These are phyloP conservation scores for Prunella himalayana DNA, from an alignment of 2,113 vertebrate genomes.

Conservation along the genomic window DNA sequence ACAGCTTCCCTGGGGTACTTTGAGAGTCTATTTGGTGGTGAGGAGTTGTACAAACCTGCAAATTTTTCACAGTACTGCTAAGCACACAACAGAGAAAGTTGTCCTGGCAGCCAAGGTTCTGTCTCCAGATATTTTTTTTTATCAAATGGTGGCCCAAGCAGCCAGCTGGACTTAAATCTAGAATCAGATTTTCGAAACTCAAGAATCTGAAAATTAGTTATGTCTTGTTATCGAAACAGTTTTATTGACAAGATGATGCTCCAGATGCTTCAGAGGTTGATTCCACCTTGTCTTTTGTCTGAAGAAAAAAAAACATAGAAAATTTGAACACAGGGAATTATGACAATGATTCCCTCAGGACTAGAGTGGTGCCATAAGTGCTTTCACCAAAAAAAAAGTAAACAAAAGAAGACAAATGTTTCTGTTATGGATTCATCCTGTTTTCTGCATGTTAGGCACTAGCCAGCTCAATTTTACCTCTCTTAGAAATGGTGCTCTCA, in stretches of 20 bases:
- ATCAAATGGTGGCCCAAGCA: background rate
- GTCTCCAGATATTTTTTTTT: background rate
- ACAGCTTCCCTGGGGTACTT: background rate
- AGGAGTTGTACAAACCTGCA: background rate
- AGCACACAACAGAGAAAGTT: background rate
- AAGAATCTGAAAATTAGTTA: background rate
- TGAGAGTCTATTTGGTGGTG: background rate
- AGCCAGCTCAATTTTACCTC: background rate
- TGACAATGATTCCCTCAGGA: background rate
- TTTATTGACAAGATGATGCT: background rate
- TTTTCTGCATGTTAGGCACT: background rate
- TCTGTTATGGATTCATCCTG: background rate
- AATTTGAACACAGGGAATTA: background rate
- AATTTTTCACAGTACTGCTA: background rate
- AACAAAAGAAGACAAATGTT: background rate
- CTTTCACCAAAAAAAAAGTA: background rate
- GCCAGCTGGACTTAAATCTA: background rate
- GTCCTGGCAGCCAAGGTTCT: background rate
- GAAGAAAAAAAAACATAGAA: background rate
- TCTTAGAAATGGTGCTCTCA: background rate
- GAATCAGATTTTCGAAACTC: background rate
- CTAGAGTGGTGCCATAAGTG: background rate
- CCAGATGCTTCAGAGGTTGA: background rate
- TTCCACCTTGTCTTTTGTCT: background rate
- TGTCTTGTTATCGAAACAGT: background rate